phyloP scores from a whole-genome alignment of 2,113 vertebrate genomes.

The Brienomyrus brachyistius region DNA sequence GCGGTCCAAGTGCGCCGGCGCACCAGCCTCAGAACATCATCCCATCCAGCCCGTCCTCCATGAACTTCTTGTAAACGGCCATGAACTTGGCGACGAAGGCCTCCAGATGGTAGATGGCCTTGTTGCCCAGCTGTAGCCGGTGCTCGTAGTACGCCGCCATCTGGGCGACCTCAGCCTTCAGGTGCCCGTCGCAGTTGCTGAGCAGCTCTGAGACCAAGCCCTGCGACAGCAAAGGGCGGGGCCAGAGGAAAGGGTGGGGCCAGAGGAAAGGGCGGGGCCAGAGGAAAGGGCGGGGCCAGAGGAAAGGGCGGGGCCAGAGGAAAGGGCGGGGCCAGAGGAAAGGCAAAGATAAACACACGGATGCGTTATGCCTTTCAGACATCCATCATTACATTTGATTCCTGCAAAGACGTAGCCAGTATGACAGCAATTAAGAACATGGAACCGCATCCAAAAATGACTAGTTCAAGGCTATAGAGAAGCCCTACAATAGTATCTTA shows the following conservation, averaged over 20 bases:
- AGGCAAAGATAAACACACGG: neutral
- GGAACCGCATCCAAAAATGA: neutral
- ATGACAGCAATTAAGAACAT: neutral
- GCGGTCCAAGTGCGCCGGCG: neutral
- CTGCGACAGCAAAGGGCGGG: constrained; percentile 46
- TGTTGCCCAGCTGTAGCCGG: constrained; percentile 85
- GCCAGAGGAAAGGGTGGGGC: neutral
- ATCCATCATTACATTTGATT: neutral
- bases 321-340: no score
- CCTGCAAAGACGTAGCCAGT: neutral
- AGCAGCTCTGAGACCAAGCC: constrained; percentile 82
- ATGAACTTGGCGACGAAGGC: constrained; percentile 96
- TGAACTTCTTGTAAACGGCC: constrained; percentile 96
- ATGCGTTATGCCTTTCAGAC: neutral
- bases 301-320: neutral
- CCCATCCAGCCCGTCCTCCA: constrained; percentile 93
- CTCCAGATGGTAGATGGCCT: constrained; percentile 95
- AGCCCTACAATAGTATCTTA: neutral
- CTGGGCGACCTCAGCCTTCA: constrained; percentile 90
- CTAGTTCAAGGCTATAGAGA: neutral
- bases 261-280: no score
- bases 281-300: neutral
- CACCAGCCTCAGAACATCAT: constrained; percentile 74
- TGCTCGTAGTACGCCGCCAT: constrained; percentile 91
- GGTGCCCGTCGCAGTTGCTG: constrained; percentile 89